Conservation (phyloP, 1,140 invertebrate species). For the Leptinotarsa texana region DNA sequence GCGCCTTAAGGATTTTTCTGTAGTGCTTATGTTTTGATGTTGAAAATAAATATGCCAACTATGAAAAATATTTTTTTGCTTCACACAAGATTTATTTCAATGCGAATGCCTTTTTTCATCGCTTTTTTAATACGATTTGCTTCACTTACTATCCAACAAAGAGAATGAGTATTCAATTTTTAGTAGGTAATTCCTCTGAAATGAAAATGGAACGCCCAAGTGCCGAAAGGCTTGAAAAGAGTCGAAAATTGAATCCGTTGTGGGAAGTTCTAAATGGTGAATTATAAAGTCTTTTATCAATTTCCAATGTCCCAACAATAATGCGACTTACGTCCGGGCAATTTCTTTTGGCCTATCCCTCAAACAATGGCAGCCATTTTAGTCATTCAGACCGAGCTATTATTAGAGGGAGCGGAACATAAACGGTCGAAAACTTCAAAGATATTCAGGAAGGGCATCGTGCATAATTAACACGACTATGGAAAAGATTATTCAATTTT, state of each 20-base stretch:
- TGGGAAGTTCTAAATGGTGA: slow-evolving; percentile 25
- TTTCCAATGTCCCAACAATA: slow-evolving; percentile 30
- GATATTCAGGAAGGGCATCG: background rate
- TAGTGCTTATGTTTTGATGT: too few relatives aligned
- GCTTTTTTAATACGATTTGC: too few relatives aligned
- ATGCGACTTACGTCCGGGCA: slow-evolving; percentile 34
- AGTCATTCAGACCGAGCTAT: slow-evolving; percentile 3
- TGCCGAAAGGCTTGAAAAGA: slow-evolving; percentile 1
- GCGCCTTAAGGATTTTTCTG: too few relatives aligned
- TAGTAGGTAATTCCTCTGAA: background rate
- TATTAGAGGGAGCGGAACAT: slow-evolving; percentile 4
- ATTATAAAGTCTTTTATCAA: slow-evolving; percentile 31
- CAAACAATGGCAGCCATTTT: slow-evolving; percentile 31
- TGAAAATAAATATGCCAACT: too few relatives aligned
- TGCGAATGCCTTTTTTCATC: too few relatives aligned
- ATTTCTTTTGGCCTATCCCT: slow-evolving; percentile 33
- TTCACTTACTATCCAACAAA: background rate
- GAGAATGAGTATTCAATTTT: background rate
- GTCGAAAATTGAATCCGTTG: background rate
- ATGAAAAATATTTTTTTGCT: too few relatives aligned
- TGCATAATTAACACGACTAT: background rate
- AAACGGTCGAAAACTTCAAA: background rate
- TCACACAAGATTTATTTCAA: too few relatives aligned
- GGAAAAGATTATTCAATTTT: background rate
- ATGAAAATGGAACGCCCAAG: background rate